Evolutionary conservation across 2,888 invertebrate species (phyloP).

Genomic region (Stenodera caucasica): DNA sequence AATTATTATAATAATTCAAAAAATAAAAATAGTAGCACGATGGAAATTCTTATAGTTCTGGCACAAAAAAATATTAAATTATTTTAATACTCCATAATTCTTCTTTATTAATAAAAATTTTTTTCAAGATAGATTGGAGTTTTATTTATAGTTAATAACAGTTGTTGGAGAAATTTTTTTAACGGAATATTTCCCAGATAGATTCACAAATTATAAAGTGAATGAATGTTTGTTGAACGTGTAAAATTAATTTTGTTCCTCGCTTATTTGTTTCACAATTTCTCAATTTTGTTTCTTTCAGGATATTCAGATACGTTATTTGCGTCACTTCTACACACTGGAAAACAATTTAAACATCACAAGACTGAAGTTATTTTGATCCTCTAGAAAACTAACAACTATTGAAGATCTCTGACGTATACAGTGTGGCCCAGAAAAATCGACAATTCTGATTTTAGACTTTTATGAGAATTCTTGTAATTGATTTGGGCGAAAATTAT

Average conservation of each 20-base stretch:
- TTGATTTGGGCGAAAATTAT: too few species aligned
- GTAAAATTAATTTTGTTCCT: background rate
- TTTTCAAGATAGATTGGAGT: too few species aligned
- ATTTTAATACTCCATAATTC: background rate
- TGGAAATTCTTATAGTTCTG: background rate
- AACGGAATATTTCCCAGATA: background rate
- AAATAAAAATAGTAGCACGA: background rate
- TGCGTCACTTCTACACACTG: background rate
- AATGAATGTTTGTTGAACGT: background rate
- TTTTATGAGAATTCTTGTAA: too few species aligned
- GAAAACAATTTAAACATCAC: background rate
- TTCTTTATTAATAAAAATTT: background rate
- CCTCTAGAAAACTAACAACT: too few species aligned
- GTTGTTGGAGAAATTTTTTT: background rate
- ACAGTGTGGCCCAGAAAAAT: too few species aligned
- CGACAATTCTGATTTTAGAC: too few species aligned
- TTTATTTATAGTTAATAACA: too few species aligned
- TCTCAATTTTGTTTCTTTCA: background rate
- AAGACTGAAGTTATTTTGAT: background rate
- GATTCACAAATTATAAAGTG: background rate
- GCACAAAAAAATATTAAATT: background rate
- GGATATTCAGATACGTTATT: background rate
- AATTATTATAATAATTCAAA: conserved; percentile 1
- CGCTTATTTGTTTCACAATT: background rate
- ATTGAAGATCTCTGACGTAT: too few species aligned